Conservation (phyloP, 2,797 vertebrate species). For the Coendou prehensilis region DNA sequence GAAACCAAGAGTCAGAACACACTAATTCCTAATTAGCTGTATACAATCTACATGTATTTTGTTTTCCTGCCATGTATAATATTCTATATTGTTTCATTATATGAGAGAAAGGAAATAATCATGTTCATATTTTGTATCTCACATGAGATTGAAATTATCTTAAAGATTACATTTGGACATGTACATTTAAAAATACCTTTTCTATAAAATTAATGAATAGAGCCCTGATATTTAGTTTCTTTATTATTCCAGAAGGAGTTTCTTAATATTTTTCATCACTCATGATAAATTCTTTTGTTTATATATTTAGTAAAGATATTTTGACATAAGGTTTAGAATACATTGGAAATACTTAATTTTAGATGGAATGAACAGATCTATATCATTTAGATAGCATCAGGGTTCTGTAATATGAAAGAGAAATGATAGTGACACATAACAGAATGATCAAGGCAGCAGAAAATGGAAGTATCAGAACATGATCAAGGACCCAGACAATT, state of each 20-base stretch:
- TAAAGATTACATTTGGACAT: neutral
- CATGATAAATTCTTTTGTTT: neutral
- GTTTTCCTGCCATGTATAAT: neutral
- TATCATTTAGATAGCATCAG: neutral
- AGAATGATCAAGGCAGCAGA: neutral
- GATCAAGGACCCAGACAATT: neutral
- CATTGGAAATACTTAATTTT: neutral
- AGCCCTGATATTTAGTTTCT: neutral
- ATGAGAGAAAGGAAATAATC: neutral
- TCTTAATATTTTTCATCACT: neutral
- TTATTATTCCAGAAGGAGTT: neutral
- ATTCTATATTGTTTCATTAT: neutral
- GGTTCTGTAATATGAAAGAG: neutral
- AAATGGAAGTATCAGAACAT: too few species aligned
- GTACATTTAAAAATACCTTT: neutral
- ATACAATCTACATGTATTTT: neutral
- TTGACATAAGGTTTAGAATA: neutral
- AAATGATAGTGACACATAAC: neutral
- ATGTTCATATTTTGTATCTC: neutral
- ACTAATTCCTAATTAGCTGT: neutral
- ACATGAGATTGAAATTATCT: slow-evolving; percentile 25
- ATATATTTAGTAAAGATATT: neutral
- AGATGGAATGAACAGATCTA: neutral
- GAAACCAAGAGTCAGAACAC: neutral
- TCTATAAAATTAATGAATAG: neutral